phyloP scores from a whole-genome alignment of 2,113 vertebrate genomes.

The Megalops atlanticus region DNA sequence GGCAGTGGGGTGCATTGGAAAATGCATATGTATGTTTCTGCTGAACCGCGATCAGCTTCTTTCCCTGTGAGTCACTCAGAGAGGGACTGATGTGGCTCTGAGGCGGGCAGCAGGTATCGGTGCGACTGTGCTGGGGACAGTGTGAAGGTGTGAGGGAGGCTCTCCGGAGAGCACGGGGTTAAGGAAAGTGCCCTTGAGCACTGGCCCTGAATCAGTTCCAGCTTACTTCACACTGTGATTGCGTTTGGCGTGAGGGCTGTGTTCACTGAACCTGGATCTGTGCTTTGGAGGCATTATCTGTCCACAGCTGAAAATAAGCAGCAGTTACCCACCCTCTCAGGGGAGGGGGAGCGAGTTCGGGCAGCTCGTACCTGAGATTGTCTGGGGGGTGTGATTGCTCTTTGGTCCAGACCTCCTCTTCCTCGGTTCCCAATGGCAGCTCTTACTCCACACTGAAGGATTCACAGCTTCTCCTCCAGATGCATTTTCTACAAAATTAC shows the following conservation, averaged over 20 bases:
- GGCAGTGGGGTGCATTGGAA: not conserved
- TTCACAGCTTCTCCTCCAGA: conserved; percentile 66
- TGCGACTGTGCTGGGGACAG: conserved; percentile 40
- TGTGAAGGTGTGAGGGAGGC: conserved; percentile 42
- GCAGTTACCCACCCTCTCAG: too few species aligned
- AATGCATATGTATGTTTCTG: conserved; percentile 38
- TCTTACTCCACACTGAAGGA: conserved; percentile 45
- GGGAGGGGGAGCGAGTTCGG: conserved; percentile 49
- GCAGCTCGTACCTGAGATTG: conserved; percentile 69
- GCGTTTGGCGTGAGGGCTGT: not conserved
- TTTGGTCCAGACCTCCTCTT: conserved; percentile 56
- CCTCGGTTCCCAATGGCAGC: conserved; percentile 47
- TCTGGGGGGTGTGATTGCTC: conserved; percentile 56
- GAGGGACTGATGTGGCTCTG: conserved; percentile 40
- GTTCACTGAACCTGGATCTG: not conserved
- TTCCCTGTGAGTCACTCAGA: conserved; percentile 40
- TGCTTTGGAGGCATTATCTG: conserved; percentile 24
- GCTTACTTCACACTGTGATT: not conserved
- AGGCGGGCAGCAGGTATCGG: conserved; percentile 39
- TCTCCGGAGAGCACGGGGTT: conserved; percentile 29
- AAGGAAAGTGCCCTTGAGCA: not conserved
- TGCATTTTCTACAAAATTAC: conserved; percentile 68
- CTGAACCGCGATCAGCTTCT: conserved; percentile 48
- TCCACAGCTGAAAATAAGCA: too few species aligned
- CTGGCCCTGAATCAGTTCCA: not conserved